Conservation (phyloP, 2,888 invertebrate genomes). For the Anthophora plumipes region DNA sequence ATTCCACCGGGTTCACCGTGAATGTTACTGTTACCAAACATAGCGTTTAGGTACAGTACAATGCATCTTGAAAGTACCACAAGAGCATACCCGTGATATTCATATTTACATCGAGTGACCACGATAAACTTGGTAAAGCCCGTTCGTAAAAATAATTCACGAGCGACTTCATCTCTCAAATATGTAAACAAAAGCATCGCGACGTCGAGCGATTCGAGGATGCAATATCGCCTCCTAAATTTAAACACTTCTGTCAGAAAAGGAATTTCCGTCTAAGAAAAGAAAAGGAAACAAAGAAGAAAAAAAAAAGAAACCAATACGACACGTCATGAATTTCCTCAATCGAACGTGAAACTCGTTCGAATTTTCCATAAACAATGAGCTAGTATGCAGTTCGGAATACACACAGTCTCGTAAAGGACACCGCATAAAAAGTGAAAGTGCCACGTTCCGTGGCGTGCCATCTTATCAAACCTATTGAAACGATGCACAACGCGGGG, state of each 20-base stretch:
- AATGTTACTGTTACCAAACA: slow-evolving; percentile 43
- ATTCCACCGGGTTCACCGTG: slow-evolving; percentile 36
- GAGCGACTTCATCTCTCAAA: neutral
- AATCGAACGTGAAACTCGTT: neutral
- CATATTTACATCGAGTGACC: slow-evolving; percentile 17
- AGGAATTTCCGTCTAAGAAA: neutral
- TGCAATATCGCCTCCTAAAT: slow-evolving; percentile 1
- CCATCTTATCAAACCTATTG: slow-evolving; percentile 20
- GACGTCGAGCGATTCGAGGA: neutral
- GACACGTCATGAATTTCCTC: neutral
- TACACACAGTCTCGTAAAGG: neutral
- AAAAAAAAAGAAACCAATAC: too few species aligned
- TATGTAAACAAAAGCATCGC: slow-evolving; percentile 4
- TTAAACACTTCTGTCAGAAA: neutral
- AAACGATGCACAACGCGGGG: slow-evolving; percentile 3
- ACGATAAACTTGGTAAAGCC: neutral
- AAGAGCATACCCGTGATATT: slow-evolving; percentile 9
- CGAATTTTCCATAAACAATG: slow-evolving; percentile 7
- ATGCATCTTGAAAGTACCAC: slow-evolving; percentile 27
- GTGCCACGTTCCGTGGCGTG: slow-evolving; percentile 19
- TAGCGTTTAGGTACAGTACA: slow-evolving; percentile 28
- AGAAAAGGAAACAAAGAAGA: too few species aligned
- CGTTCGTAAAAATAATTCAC: slow-evolving; percentile 8
- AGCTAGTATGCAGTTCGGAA: neutral
- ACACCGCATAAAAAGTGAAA: slow-evolving; percentile 56